phyloP scores from a whole-genome alignment of 2,888 invertebrate genomes.

The Congeria kusceri region DNA sequence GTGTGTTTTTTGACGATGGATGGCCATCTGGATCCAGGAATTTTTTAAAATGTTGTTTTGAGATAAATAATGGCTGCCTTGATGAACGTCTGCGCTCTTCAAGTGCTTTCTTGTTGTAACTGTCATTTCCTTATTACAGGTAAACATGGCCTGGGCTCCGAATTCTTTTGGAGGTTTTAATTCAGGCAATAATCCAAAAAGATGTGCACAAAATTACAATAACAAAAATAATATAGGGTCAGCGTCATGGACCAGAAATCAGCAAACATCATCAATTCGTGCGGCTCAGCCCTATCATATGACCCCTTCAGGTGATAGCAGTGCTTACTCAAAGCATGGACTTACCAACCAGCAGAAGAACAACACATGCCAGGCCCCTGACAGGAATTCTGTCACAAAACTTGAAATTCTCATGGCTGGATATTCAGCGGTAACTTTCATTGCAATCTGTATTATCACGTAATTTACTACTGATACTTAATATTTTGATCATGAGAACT shows the following conservation, averaged over 20 bases:
- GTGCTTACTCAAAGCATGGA: background rate
- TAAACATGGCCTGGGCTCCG: slow-evolving; percentile 13
- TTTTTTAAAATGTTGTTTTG: too few relatives aligned
- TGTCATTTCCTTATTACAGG: background rate
- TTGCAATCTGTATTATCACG: background rate
- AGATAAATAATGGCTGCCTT: too few relatives aligned
- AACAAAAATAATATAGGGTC: background rate
- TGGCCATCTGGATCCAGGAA: too few relatives aligned
- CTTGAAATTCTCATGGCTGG: slow-evolving; percentile 15
- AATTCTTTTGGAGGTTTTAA: slow-evolving; percentile 15
- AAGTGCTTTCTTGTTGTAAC: background rate
- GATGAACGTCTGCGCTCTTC: too few relatives aligned
- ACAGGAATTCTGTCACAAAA: slow-evolving; percentile 4
- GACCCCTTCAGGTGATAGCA: too few relatives aligned
- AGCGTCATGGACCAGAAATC: too few relatives aligned
- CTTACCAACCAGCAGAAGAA: background rate
- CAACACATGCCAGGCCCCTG: too few relatives aligned
- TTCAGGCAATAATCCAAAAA: background rate
- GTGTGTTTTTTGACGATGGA: too few relatives aligned
- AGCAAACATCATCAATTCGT: too few relatives aligned
- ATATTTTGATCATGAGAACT: too few relatives aligned
- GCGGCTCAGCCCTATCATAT: too few relatives aligned
- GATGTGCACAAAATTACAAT: background rate
- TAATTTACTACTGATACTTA: too few relatives aligned
- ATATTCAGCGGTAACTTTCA: slow-evolving; percentile 15